phyloP scores from a whole-genome alignment of 2,113 vertebrate species.

The Megalops atlanticus region DNA sequence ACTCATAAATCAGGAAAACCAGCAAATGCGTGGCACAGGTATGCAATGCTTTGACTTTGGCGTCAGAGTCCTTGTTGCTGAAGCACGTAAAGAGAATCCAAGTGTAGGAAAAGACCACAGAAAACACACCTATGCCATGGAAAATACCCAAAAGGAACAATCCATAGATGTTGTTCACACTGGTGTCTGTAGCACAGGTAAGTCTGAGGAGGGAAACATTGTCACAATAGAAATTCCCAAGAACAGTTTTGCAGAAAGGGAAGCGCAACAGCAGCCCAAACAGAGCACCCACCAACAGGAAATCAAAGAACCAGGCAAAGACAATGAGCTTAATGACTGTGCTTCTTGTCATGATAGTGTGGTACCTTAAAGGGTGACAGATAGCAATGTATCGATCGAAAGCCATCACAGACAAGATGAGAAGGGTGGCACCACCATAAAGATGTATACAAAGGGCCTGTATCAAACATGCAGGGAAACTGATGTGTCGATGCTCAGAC shows the following conservation, averaged over 20 bases:
- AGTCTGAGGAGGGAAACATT: conserved; percentile 24
- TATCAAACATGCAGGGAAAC: conserved; percentile 32
- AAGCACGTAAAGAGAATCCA: conserved; percentile 36
- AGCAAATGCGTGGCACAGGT: conserved; percentile 39
- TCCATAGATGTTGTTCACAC: conserved; percentile 38
- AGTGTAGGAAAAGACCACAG: conserved; percentile 32
- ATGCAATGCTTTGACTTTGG: conserved; percentile 33
- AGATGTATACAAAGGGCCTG: conserved; percentile 40
- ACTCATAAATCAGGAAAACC: conserved; percentile 37
- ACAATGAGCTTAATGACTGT: conserved; percentile 17
- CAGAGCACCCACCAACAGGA: conserved; percentile 11
- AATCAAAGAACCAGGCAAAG: conserved; percentile 31
- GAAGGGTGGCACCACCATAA: conserved; percentile 26
- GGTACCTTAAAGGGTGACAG: conserved; percentile 40
- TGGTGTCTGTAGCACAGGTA: conserved; percentile 33
- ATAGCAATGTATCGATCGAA: conserved; percentile 46
- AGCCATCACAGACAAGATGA: conserved; percentile 41
- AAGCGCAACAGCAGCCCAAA: conserved; percentile 27
- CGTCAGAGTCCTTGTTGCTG: conserved; percentile 27
- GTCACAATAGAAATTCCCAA: conserved; percentile 32
- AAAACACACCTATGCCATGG: conserved; percentile 5
- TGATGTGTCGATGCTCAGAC: conserved; percentile 6
- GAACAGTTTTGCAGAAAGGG: conserved; percentile 25
- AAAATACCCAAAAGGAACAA: conserved; percentile 31
- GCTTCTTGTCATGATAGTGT: conserved; percentile 30